Percentiles rank a stretch among this genome's conserved stretches.
phyloP scores from a whole-genome alignment of 2,888 invertebrate species.

The Elysia crispata region DNA sequence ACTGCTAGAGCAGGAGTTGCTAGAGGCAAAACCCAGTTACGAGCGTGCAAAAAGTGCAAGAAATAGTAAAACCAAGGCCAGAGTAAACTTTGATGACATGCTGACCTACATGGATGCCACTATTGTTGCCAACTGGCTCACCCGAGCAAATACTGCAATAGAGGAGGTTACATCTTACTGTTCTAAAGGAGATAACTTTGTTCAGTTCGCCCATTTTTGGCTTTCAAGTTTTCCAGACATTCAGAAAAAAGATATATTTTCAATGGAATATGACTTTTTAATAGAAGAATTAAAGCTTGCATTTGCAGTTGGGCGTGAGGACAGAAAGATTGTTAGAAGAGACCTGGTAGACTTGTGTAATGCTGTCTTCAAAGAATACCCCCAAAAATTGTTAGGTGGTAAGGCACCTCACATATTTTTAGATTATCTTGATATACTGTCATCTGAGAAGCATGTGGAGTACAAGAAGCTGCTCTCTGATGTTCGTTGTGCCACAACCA shows the following conservation, averaged over 20 bases:
- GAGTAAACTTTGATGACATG: conserved; percentile 72
- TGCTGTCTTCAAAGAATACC: conserved; percentile 75
- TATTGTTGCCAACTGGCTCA: conserved; percentile 73
- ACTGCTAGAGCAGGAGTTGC: not conserved
- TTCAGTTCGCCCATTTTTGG: conserved; percentile 77
- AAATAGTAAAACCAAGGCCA: conserved; percentile 22
- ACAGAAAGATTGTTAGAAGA: conserved; percentile 63
- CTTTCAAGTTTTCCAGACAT: conserved; percentile 71
- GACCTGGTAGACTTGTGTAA: conserved; percentile 69
- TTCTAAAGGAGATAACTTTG: conserved; percentile 70
- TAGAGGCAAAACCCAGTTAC: not conserved
- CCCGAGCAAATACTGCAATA: conserved; percentile 67
- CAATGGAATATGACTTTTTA: conserved; percentile 73
- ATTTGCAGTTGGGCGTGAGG: conserved; percentile 71
- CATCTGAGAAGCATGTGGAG: conserved; percentile 67
- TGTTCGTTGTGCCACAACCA: conserved; percentile 73
- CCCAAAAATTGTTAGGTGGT: conserved; percentile 67
- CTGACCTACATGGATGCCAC: conserved; percentile 74
- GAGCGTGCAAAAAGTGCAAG: not conserved
- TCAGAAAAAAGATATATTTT: conserved; percentile 72
- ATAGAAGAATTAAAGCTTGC: conserved; percentile 72
- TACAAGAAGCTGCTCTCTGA: conserved; percentile 74
- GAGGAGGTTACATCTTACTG: conserved; percentile 68
- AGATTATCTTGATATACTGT: conserved; percentile 72
- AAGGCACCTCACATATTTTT: conserved; percentile 72